A percentile compares a stretch with the other conserved stretches of the same genome.
Conservation (phyloP, 1,140 invertebrate species). For the Ceratina australensis region DNA sequence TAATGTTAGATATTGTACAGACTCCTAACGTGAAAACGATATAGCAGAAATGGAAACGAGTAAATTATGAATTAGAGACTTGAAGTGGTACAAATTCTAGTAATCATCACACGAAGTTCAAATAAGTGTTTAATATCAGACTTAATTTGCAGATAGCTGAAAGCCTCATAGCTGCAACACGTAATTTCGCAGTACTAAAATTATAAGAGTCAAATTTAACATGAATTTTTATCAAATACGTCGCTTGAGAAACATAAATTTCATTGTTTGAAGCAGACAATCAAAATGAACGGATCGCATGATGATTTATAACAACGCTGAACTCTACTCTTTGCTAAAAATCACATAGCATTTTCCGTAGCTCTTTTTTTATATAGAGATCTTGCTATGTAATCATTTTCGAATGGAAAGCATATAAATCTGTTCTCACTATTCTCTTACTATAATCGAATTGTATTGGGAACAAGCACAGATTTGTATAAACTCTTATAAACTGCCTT, state of each 20-base stretch:
- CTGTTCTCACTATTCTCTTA: too few relatives aligned
- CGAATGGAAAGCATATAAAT: too few relatives aligned
- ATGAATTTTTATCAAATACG: neutral
- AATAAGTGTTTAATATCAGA: slow-evolving; percentile 54
- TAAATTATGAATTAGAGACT: slow-evolving; percentile 50
- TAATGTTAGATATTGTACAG: slow-evolving; percentile 37
- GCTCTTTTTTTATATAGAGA: too few relatives aligned
- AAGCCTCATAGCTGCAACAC: slow-evolving; percentile 20
- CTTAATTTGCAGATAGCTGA: slow-evolving; percentile 34
- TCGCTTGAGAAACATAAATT: slow-evolving; percentile 3
- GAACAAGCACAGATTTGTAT: neutral
- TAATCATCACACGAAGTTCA: slow-evolving; percentile 58
- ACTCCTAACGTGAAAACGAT: neutral
- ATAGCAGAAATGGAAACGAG: neutral
- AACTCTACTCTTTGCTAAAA: neutral
- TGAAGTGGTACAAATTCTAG: slow-evolving; percentile 59
- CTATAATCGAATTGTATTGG: neutral
- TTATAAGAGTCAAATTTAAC: neutral
- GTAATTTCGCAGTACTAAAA: slow-evolving; percentile 7
- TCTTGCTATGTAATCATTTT: too few relatives aligned
- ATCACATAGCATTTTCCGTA: too few relatives aligned
- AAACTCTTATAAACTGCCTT: neutral
- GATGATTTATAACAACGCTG: neutral
- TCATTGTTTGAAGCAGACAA: neutral
- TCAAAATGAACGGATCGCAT: slow-evolving; percentile 5